Base-by-base conservation (phyloP, 2,888 invertebrate genomes). In the Fragum fragum region DNA sequence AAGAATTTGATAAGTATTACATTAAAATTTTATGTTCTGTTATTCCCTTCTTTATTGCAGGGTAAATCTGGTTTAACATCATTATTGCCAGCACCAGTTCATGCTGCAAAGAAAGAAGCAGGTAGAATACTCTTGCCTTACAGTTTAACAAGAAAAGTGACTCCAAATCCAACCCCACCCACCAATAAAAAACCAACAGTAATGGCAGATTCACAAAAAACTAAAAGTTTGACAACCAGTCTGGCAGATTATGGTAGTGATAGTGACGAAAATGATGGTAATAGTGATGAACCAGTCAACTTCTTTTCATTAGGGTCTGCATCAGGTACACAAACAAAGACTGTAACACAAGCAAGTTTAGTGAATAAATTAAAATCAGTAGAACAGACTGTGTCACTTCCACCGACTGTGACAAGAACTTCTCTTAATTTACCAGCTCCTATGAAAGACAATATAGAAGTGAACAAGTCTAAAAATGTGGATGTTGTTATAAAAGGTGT, bases 51-150 rank as follows among this genome's bases (percentile, higher is more conserved):
- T n/a, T 18, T 59, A 52, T 84, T 76, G 55, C 74, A 91, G 92
- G 89, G 86, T 14, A 89, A 88, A 66, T 83, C 85, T 72, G 91
- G 91, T 11, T 75, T 93, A 59, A 89, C 89, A 53, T 84, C 91
- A 18, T 32, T 92, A 36, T 83, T 93, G 23, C 93, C 93, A 26
- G 85, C 90, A 9, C 93, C 93, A 23, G 83, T 89, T 9, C 90
- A 92, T 83, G 85, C 88, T 16, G 77, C 88, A 7, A 89, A 83
- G 73, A 93, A 93, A 73, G 91, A 92, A 78, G 63, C 88, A 7
- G 91, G 91, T 66, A 84, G 93, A 57, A 87, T 90, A 7, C 85
- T 93, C 21, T 72, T 91, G 29, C 91, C 92, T 23, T 86, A 92
- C 63, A 81, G 89, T 0, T 84, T 92, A 11, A 86, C 75, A 36